phyloP scores from a whole-genome alignment of 2,797 vertebrate species.

The Eleutherodactylus coqui region DNA sequence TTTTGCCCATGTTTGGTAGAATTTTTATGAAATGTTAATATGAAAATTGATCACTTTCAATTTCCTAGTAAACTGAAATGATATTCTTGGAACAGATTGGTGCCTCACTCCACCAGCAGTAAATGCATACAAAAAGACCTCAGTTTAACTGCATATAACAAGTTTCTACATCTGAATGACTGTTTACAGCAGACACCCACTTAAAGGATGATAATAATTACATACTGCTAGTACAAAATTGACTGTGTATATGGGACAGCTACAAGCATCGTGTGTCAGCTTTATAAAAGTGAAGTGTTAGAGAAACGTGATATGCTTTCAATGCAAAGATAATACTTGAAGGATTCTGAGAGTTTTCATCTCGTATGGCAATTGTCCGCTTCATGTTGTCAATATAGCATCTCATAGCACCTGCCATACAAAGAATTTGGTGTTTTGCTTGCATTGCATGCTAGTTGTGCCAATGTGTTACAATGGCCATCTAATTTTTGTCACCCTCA shows the following conservation, averaged over 20 bases:
- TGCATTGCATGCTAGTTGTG: conserved; percentile 34
- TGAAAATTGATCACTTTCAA: not conserved
- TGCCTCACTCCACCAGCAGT: not conserved
- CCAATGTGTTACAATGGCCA: conserved; percentile 24
- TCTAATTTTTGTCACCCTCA: conserved; percentile 39
- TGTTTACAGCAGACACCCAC: not conserved
- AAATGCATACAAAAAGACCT: no score
- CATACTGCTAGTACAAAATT: not conserved
- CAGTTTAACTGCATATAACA: not conserved
- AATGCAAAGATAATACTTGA: not conserved
- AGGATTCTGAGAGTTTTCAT: not conserved
- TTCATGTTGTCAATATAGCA: not conserved
- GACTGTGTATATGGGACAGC: not conserved
- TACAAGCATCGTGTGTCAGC: not conserved
- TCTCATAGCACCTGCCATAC: not conserved
- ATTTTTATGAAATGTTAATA: not conserved
- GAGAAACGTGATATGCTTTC: not conserved
- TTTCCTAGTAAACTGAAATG: not conserved
- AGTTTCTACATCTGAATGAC: conserved; percentile 23
- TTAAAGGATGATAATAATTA: not conserved
- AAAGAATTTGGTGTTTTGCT: conserved; percentile 17
- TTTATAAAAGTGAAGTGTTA: conserved; percentile 17
- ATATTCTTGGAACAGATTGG: not conserved
- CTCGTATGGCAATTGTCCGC: not conserved
- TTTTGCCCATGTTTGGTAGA: not conserved